Evolutionary conservation across 2,888 invertebrate species (phyloP), one percentile per base, ranked within the genome.

Genomic region (Drosophila infuscata): DNA sequence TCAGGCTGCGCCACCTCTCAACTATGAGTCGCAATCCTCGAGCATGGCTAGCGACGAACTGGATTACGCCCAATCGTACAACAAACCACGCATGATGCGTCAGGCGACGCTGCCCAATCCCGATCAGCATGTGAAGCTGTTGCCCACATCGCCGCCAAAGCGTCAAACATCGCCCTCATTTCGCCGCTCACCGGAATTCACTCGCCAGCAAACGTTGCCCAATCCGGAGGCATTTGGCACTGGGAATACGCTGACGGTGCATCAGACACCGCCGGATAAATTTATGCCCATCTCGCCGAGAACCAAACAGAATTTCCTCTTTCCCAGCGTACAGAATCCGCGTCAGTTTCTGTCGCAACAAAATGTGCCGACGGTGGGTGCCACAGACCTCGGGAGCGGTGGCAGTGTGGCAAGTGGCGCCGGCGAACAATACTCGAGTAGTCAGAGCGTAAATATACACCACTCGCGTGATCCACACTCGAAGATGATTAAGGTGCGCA

Each of bases 401-500:
- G 88, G 74, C 63, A 86, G 79, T 65, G 90, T 86, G 58, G 84
- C 80, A 30, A 83, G 83, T 58, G 73, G 48, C 3, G 46, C 74
- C 0, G 88, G 88, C 0, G 92, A 92, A 51, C 93, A 93, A 32
- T 93, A 93, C 70, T 90, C 92, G 0, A 93, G 92, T 73, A 92
- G 92, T 68, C 93, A 92, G 81, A 92, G 92, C 69, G 92, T 92
- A 3, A 92, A 92, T 33, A 92, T 92, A 5, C 92, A 92, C 63
- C 91, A 92, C 43, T 79, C 89, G 11, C 88, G 92, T 0, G 92
- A 93, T 74, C 90, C 87, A 33, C 91, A 92, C 70, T 80, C 92
- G 17, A 93, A 93, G 83, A 93, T 93, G 93, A 93, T 93, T 35
- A 93, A 93, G 76, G 93, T 93, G 52, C 91, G 93, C 62, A 93